Evolutionary conservation across 2,797 vertebrate genomes (phyloP).

Genomic region (Falco cherrug): DNA sequence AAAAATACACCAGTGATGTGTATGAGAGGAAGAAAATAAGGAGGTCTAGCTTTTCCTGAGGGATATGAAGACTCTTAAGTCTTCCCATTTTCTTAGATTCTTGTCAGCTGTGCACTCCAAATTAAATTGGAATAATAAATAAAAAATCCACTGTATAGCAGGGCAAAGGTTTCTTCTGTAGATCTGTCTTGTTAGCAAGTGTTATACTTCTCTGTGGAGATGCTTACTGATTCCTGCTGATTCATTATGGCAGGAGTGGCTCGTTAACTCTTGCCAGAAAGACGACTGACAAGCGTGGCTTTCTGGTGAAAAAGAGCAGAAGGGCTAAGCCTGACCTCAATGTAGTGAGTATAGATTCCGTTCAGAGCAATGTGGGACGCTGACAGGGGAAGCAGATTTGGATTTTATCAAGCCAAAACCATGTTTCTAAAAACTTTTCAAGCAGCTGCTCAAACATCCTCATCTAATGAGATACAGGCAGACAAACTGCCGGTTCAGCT

Average conservation of each 20-base stretch:
- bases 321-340: conserved; percentile 12
- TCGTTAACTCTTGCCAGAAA: conserved; percentile 50
- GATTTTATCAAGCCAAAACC: conserved; percentile 8
- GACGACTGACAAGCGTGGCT: conserved; percentile 19
- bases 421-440: not conserved
- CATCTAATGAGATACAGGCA: conserved; percentile 7
- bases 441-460: conserved; percentile 40
- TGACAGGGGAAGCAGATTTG: not conserved
- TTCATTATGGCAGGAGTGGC: conserved; percentile 62
- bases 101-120: conserved; percentile 30
- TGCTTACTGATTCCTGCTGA: conserved; percentile 59
- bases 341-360: not conserved
- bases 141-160: conserved; percentile 6
- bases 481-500: not conserved
- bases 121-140: conserved; percentile 68
- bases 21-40: not conserved
- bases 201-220: conserved; percentile 46
- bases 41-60: not conserved
- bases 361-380: not conserved
- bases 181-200: conserved; percentile 64
- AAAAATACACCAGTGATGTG: not conserved
- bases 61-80: not conserved
- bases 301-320: conserved; percentile 17
- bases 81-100: conserved; percentile 29
- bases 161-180: conserved; percentile 64